Evolutionary conservation across 1,140 invertebrate genomes (phyloP).

Genomic region (Ips typographus): DNA sequence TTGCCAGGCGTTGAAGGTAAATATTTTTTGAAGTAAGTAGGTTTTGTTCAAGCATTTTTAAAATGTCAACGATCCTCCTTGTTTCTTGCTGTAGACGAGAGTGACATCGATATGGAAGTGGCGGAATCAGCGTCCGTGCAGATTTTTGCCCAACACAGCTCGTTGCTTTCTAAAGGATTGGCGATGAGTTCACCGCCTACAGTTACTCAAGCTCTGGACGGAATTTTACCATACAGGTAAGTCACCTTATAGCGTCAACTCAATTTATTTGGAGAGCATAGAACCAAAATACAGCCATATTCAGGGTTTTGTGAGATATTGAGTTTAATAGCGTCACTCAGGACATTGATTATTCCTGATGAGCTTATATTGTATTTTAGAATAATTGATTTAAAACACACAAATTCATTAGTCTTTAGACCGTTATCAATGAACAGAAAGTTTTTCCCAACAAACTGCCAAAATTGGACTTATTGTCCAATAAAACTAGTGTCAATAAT

Average conservation of each 20-base stretch:
- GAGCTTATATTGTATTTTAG: too few relatives aligned
- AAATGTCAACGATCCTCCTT: background rate
- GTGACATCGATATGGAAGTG: slow-evolving; percentile 69
- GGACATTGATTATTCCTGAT: too few relatives aligned
- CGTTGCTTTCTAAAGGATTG: slow-evolving; percentile 84
- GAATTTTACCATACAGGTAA: slow-evolving; percentile 83
- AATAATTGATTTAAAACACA: too few relatives aligned
- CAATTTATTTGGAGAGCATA: too few relatives aligned
- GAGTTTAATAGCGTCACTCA: too few relatives aligned
- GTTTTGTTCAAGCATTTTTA: background rate
- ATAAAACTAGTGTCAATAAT: too few relatives aligned
- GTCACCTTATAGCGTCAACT: slow-evolving; percentile 44
- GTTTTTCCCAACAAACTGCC: too few relatives aligned
- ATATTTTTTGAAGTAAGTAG: background rate
- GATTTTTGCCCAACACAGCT: slow-evolving; percentile 72
- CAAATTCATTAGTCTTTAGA: too few relatives aligned
- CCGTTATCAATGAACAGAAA: too few relatives aligned
- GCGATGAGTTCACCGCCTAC: slow-evolving; percentile 84
- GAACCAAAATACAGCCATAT: too few relatives aligned
- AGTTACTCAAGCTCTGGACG: slow-evolving; percentile 87
- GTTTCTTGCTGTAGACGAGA: slow-evolving; percentile 60
- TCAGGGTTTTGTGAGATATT: too few relatives aligned
- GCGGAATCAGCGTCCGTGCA: slow-evolving; percentile 72
- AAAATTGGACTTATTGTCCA: too few relatives aligned
- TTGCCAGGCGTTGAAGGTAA: slow-evolving; percentile 68